Evolutionary conservation across 35 echinoderm and acorn worm genomes (phyloP).

Genomic region (Heliocidaris tuberculata): DNA sequence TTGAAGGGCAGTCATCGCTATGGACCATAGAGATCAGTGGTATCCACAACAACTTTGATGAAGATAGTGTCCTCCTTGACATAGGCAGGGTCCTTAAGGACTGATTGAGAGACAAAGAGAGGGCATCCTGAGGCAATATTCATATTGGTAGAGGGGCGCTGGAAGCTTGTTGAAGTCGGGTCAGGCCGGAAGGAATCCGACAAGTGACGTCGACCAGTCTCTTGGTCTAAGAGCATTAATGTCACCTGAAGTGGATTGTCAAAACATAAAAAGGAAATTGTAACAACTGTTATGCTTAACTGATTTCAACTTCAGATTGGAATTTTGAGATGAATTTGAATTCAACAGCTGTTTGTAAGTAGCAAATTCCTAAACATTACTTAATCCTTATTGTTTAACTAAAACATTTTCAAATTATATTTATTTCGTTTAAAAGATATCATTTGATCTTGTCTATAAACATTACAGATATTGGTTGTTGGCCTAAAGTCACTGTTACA

Average conservation of each 20-base stretch:
- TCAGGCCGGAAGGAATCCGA: slow-evolving; percentile 90
- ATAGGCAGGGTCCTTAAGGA: slow-evolving; percentile 63
- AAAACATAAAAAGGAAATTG: neutral
- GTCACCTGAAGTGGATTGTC: slow-evolving; percentile 60
- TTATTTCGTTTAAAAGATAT: no score
- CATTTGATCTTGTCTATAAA: no score
- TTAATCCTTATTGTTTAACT: no score
- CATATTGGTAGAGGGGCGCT: slow-evolving; percentile 85
- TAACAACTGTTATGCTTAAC: no score
- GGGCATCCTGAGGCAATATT: slow-evolving; percentile 98
- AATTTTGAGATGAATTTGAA: no score
- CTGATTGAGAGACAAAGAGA: slow-evolving; percentile 81
- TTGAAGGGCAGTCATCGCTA: slow-evolving; percentile 7
- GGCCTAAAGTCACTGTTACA: no score
- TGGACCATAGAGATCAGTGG: slow-evolving; percentile 55
- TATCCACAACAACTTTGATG: slow-evolving; percentile 88
- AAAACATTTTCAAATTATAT: no score
- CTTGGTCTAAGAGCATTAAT: slow-evolving; percentile 90
- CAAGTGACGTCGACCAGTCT: slow-evolving; percentile 72
- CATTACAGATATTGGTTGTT: no score
- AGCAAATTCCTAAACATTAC: no score
- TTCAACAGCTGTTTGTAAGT: no score
- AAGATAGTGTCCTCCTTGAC: slow-evolving; percentile 90
- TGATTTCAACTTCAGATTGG: neutral
- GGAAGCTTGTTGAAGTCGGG: slow-evolving; percentile 84